Evolutionary conservation across 2,888 invertebrate genomes (phyloP).

Genomic region (Palloptera scutellata): DNA sequence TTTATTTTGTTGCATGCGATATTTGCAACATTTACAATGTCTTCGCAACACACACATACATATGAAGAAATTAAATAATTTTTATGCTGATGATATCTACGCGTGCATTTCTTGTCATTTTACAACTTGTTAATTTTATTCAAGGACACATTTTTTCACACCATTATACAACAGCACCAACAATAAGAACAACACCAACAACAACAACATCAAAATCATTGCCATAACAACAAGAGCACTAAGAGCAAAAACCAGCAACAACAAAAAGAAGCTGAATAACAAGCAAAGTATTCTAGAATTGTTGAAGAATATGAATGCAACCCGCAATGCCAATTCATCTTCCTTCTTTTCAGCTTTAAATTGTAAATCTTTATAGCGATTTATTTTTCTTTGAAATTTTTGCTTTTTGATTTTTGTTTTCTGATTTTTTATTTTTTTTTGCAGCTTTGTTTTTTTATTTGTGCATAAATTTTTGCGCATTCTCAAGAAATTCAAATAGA

Average conservation of each 20-base stretch:
- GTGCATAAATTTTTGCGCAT: conserved; percentile 21
- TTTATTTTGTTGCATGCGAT: too few species aligned
- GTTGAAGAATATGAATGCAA: too few species aligned
- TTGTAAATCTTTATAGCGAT: not conserved
- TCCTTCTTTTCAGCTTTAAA: not conserved
- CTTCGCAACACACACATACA: too few species aligned
- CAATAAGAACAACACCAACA: not conserved
- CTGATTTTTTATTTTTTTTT: conserved; percentile 1
- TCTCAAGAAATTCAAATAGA: conserved; percentile 8
- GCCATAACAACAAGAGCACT: too few species aligned
- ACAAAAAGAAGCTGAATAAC: too few species aligned
- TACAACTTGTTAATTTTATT: conserved; percentile 33
- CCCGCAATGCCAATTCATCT: too few species aligned
- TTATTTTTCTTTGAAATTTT: not conserved
- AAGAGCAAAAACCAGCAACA: too few species aligned
- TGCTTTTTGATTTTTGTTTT: not conserved
- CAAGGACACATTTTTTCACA: conserved; percentile 35
- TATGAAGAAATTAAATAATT: too few species aligned
- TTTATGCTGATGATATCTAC: not conserved
- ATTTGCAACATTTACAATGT: too few species aligned
- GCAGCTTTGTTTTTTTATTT: too few species aligned
- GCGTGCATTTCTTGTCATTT: conserved; percentile 21
- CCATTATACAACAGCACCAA: conserved; percentile 13
- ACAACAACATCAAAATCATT: not conserved
- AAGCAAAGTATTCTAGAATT: too few species aligned